Evolutionary conservation across 2,797 vertebrate genomes (phyloP).

Genomic region (Darevskia nairensis): DNA sequence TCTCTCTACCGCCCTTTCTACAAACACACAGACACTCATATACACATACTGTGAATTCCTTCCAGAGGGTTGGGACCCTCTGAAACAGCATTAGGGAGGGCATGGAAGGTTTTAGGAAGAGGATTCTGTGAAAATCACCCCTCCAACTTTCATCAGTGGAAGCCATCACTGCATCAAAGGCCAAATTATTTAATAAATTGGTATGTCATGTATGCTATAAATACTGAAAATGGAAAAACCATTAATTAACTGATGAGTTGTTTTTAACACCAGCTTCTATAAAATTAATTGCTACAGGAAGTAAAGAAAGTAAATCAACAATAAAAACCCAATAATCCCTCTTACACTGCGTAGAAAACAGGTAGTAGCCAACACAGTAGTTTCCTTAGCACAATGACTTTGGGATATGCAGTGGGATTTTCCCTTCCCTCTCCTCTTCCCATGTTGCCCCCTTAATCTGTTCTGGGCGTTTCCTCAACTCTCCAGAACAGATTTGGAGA

Average conservation of each 20-base stretch:
- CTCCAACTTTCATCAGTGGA: not conserved
- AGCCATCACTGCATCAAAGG: not conserved
- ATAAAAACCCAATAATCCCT: not conserved
- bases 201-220: not conserved
- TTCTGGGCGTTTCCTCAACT: no score
- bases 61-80: not conserved
- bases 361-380: no score
- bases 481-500: no score
- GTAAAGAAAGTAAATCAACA: not conserved
- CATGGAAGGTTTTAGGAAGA: not conserved
- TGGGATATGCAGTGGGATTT: no score
- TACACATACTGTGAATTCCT: not conserved
- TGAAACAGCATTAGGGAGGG: not conserved
- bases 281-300: not conserved
- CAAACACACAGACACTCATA: not conserved
- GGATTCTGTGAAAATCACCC: not conserved
- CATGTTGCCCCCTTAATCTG: no score
- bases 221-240: not conserved
- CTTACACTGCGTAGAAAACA: no score
- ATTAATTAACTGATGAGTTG: not conserved
- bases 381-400: no score
- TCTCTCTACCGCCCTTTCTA: no score
- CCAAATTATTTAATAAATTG: not conserved
- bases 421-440: no score
- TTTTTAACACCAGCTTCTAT: not conserved